Percentiles rank a stretch among this genome's conserved stretches.
Evolutionary conservation across 2,888 invertebrate species (phyloP).

Genomic region (Oxycera nigricornis): DNA sequence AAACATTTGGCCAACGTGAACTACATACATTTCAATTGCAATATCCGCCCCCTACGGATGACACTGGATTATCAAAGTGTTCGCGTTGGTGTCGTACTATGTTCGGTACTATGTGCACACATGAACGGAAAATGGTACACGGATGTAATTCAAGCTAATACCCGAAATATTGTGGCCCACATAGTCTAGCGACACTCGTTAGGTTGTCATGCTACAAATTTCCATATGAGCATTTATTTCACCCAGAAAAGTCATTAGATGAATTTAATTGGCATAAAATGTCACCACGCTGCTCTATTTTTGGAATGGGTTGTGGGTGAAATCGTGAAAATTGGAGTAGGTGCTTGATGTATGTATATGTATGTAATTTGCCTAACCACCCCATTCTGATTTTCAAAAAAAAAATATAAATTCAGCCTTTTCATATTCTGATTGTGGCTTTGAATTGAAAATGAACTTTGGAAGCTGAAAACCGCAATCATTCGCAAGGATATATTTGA

Average conservation of each 20-base stretch:
- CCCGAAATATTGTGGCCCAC: not conserved
- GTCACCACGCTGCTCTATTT: not conserved
- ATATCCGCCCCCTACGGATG: slow-evolving; percentile 13
- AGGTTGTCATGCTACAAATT: not conserved
- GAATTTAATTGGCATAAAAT: not conserved
- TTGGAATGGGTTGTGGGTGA: too few relatives aligned
- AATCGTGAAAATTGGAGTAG: too few relatives aligned
- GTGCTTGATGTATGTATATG: too few relatives aligned
- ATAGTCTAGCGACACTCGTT: not conserved
- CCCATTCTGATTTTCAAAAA: too few relatives aligned
- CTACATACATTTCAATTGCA: slow-evolving; percentile 21
- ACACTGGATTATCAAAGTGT: not conserved
- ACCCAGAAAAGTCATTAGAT: not conserved
- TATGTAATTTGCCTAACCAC: too few relatives aligned
- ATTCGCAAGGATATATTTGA: too few relatives aligned
- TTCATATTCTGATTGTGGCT: too few relatives aligned
- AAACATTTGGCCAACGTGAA: slow-evolving; percentile 22
- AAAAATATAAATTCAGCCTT: too few relatives aligned
- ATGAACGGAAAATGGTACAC: not conserved
- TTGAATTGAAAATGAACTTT: too few relatives aligned
- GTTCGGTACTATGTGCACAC: not conserved
- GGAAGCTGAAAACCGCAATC: too few relatives aligned
- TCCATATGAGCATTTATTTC: not conserved
- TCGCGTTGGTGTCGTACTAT: not conserved
- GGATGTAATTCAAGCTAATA: not conserved